Conservation (phyloP, 2,113 vertebrate species). For the Perca flavescens region DNA sequence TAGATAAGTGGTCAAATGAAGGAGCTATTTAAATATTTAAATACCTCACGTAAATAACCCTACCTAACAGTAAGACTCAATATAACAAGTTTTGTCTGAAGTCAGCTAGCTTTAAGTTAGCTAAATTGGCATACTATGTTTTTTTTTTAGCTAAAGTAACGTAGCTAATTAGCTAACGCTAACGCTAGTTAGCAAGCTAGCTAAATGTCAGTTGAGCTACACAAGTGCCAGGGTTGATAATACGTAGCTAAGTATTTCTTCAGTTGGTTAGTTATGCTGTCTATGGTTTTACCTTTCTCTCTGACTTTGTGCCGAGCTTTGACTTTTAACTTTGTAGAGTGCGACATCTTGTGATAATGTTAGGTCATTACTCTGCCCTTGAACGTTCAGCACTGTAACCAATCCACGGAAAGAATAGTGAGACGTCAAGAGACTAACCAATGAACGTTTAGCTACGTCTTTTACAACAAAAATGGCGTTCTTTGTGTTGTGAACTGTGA, state of each 20-base stretch:
- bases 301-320: neutral
- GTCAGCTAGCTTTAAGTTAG: neutral
- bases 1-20: neutral
- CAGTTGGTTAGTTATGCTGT: neutral
- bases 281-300: neutral
- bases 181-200: too few relatives aligned
- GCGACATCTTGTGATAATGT: conserved; percentile 52
- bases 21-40: neutral
- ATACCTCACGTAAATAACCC: neutral
- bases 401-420: conserved; percentile 58
- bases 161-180: too few relatives aligned
- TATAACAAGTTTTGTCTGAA: neutral
- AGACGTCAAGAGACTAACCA: conserved; percentile 4
- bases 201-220: neutral
- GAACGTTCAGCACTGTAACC: neutral
- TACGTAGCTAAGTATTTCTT: neutral
- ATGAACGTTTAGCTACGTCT: conserved; percentile 39
- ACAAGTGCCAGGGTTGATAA: neutral
- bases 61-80: neutral
- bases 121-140: neutral
- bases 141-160: neutral
- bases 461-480: conserved; percentile 36
- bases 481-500: conserved; percentile 41
- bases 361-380: neutral
- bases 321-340: neutral